Base-by-base conservation (phyloP, 1,140 invertebrate genomes). In the Amphibalanus amphitrite region DNA sequence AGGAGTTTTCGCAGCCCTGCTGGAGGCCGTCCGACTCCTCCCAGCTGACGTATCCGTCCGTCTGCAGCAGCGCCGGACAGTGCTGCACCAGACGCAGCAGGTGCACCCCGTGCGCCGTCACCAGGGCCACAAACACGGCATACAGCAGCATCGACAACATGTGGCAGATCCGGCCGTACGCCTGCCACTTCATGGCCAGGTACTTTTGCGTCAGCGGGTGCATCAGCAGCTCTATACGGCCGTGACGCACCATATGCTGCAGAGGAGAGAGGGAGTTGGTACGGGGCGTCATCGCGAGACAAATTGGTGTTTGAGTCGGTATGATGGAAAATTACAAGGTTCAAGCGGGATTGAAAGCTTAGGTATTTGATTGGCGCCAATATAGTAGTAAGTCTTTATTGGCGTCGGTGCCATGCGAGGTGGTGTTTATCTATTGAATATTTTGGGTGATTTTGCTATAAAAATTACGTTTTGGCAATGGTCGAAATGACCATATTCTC, bases 121-220 rank as follows among this genome's bases (percentile, higher is more conserved):
- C 85, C 74, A 88, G 87, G 20, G 82, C 79, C 65, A 91, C 79
- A 77, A 89, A 91, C 71, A 90, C 83, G 70, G 84, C 84, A 78
- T 91, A 91, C 71, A 91, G 83, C 1, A 90, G 77, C 15, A 91
- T 79, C 79, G 91, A 89, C 1, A 85, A 83, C 28, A 90, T 75
- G 76, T 91, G 90, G 77, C 90, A 89, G 77, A 91, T 90, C 82
- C 90, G 90, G 71, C 90, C 90, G 77, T 91, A 91, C 0, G 88
- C 87, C 78, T 90, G 88, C 89, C 89, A 91, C 81, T 91, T 91
- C 87, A 90, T 90, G 80, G 87, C 28, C 25, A 91, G 79, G 79
- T 91, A 91, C 80, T 91, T 91, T 77, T 90, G 89, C 75, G 87
- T 89, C 4, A 91, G 77, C 1, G 89, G 89, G 82, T 91, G 90